Evolutionary conservation across 2,797 vertebrate genomes (phyloP), one percentile per base, ranked within the genome.

Genomic region (Pangasius macronema): DNA sequence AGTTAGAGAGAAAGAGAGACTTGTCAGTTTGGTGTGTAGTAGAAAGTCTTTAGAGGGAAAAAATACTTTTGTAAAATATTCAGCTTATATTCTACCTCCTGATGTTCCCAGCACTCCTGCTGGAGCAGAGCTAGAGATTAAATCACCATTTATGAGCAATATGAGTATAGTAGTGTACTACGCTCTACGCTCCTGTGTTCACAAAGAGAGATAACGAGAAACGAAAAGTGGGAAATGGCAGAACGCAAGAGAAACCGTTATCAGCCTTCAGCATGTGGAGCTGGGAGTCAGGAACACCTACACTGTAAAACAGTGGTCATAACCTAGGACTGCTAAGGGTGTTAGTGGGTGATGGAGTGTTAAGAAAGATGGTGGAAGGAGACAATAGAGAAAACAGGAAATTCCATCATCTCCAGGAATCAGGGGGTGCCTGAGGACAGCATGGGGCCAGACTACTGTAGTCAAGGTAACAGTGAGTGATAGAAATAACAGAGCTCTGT

Each of bases 381-480:
- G 65, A 33, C 33, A 61, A 83, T 13, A 20, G 22, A 81, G 36
- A 65, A 83, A 86, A 82, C 67, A 85, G 49, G 77, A 80, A 77
- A 85, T 85, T 80, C 84, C 83, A 80, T 75, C 89, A 86, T 88
- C 53, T 89, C 61, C 57, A 82, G 51, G 81, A 85, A 39, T 82
- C 36, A 77, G 24, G 14, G 53, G 86, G 89, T 59, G 51, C 67
- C 82, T 85, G 65, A 91, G 84, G 88, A 88, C 85, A 86, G 84
- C 51, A 80, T 65, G 39, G 67, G 68, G 84, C 82, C 84, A 86
- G 86, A 46, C 85, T 85, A 77, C 85, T 83, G 85, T 90, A 87
- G 87, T 84, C 89, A 55, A 75, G 90, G 85, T 89, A 89, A 91
- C 88, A 36, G 82, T 85, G 59, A 77, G 63, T 36, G 67, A 86